Evolutionary conservation across 2,797 vertebrate species (phyloP), one percentile per base, ranked within the genome.

Genomic region (Calcarius lapponicus): DNA sequence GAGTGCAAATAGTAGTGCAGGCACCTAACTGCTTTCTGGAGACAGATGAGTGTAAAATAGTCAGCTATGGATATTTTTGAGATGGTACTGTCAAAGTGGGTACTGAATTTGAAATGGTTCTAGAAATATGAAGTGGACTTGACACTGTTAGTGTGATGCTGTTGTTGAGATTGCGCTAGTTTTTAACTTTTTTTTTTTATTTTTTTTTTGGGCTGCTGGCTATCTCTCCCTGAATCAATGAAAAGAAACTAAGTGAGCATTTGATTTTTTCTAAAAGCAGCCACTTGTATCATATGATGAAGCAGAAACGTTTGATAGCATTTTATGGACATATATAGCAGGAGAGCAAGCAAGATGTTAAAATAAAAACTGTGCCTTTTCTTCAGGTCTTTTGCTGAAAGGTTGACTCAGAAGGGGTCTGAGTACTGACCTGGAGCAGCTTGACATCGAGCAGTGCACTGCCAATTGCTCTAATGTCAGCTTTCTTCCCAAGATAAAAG

Each of bases 371-470:
- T 0, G 0, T 79, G 25, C 28, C 38, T 93, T 93, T 95, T 78
- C 67, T 73, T 76, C 40, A 65, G 57, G 74, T n/a, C 72, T 88
- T 86, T 85, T 90, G 15, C 74, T 3, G 40, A 74, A 92, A 88
- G 74, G 32, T 53, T 95, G 80, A 36, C 75, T 93, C 38, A 29
- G 51, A 92, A 92, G 50, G n/a, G 48, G 56, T 79, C 38, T 64
- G 47, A 73, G 21, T 86, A 69, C 78, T 95, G 96, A 96, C 94
- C 95, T 87, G 74, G 65, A 94, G 88, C 17, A 1, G 64, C 67
- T 87, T 94, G 94, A 93, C 69, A 78, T 85, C 0, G 36, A 93
- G 83, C 45, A 61, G 57, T 42, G 38, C 8, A 36, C 56, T 73
- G 54, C 50, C 91, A 61, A 34, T 95, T 94, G 86, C 76, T 96